A percentile compares a stretch with the other conserved stretches of the same genome.
Conservation (phyloP, 2,888 invertebrate genomes). For the Limenitis camilla region DNA sequence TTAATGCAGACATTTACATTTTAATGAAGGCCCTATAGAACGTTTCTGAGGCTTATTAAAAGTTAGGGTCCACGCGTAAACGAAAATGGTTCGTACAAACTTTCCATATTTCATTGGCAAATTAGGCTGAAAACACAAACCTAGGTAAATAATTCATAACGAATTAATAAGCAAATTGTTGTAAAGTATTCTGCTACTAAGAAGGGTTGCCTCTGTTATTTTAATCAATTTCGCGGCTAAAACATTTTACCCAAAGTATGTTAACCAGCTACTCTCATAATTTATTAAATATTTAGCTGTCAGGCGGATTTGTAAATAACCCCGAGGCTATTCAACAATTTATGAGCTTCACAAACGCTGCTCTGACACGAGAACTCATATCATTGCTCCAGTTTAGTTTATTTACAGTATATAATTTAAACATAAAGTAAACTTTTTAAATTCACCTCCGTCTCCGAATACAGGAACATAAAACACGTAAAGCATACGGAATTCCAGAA, state of each 20-base stretch:
- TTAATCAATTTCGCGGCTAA: not conserved
- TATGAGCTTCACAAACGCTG: not conserved
- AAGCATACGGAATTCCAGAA: conserved; percentile 22
- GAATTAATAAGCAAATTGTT: not conserved
- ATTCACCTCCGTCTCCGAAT: conserved; percentile 17
- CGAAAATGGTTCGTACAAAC: not conserved
- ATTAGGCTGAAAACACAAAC: not conserved
- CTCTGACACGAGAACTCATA: not conserved
- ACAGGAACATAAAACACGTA: conserved; percentile 20
- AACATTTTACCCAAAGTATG: not conserved
- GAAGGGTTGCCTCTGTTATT: not conserved
- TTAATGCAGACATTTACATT: conserved; percentile 10
- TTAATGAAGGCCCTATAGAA: conserved; percentile 11
- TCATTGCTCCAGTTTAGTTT: not conserved
- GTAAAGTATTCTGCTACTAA: not conserved
- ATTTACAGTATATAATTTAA: not conserved
- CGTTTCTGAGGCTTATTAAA: conserved; percentile 4
- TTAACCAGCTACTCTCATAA: not conserved
- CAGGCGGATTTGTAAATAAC: not conserved
- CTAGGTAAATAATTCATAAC: not conserved
- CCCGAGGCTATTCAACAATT: not conserved
- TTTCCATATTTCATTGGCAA: not conserved
- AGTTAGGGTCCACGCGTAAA: not conserved
- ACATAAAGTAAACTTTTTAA: not conserved
- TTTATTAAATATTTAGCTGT: not conserved